Evolutionary conservation across 2,113 vertebrate genomes (phyloP).

Genomic region (Colinus virginianus): DNA sequence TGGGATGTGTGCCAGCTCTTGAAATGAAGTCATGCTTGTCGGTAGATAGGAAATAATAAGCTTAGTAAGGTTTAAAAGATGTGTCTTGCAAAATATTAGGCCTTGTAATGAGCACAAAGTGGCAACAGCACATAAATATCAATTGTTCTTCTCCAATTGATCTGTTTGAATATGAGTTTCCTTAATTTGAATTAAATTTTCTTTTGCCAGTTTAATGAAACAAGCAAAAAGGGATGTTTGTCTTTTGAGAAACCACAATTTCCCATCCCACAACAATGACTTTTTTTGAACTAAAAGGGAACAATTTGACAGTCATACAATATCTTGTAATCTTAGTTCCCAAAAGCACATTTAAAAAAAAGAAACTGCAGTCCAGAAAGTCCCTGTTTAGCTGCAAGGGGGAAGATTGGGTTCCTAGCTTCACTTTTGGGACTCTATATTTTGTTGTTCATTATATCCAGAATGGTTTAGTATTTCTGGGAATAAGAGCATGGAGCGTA

Average conservation of each 20-base stretch:
- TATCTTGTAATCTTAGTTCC: constrained; percentile 42
- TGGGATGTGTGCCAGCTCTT: constrained; percentile 31
- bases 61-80: constrained; percentile 65
- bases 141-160: constrained; percentile 48
- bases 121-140: constrained; percentile 45
- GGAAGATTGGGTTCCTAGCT: not conserved
- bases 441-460: not conserved
- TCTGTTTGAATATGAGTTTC: not conserved
- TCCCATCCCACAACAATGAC: constrained; percentile 37
- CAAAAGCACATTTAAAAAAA: not conserved
- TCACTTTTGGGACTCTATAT: not conserved
- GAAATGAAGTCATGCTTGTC: constrained; percentile 61
- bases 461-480: not conserved
- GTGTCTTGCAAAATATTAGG: constrained; percentile 56
- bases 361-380: constrained; percentile 8
- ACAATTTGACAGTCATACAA: not conserved
- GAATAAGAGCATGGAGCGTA: not conserved
- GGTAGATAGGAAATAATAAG: constrained; percentile 62
- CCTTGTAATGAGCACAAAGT: constrained; percentile 49
- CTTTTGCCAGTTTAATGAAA: constrained; percentile 49
- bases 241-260: constrained; percentile 39
- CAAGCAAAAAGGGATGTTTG: constrained; percentile 16
- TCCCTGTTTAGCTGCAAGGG: not conserved
- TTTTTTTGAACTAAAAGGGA: constrained; percentile 25
- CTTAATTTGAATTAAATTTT: constrained; percentile 49